phyloP scores from a whole-genome alignment of 2,888 invertebrate species.

The Hirudinaria manillensis region DNA sequence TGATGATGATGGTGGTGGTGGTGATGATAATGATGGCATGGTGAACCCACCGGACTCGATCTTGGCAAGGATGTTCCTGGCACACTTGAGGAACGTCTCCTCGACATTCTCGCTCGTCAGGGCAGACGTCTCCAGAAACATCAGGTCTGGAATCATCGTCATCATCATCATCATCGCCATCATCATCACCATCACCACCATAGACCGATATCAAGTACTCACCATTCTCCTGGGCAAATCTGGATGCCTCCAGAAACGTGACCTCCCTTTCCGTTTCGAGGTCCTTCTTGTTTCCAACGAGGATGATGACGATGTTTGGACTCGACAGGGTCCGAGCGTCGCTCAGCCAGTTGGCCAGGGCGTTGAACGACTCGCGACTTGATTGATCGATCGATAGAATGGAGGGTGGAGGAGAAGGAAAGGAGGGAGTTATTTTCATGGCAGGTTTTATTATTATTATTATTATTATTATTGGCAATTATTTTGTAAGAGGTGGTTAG shows the following conservation, averaged over 20 bases:
- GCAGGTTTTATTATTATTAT: no score
- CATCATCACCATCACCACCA: background rate
- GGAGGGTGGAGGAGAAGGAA: no score
- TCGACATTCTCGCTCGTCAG: constrained; percentile 79
- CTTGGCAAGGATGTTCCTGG: constrained; percentile 73
- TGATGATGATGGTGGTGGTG: constrained; percentile 25
- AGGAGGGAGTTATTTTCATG: no score
- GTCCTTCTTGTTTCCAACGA: constrained; percentile 78
- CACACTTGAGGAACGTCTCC: constrained; percentile 76
- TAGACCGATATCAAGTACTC: no score
- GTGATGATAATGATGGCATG: no score
- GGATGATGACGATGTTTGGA: constrained; percentile 72
- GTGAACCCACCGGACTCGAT: constrained; percentile 64
- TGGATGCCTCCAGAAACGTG: constrained; percentile 73
- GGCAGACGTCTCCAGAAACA: constrained; percentile 76
- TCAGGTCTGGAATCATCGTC: constrained; percentile 61
- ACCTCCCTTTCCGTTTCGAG: constrained; percentile 74
- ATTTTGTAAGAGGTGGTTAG: no score
- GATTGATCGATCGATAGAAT: background rate
- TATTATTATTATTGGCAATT: no score
- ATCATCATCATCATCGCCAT: background rate
- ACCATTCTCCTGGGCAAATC: constrained; percentile 81
- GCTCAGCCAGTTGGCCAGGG: constrained; percentile 62
- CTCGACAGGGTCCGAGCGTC: constrained; percentile 75
- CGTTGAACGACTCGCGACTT: constrained; percentile 59